Conservation (phyloP, 2,888 invertebrate genomes). For the Neoaliturus tenellus region DNA sequence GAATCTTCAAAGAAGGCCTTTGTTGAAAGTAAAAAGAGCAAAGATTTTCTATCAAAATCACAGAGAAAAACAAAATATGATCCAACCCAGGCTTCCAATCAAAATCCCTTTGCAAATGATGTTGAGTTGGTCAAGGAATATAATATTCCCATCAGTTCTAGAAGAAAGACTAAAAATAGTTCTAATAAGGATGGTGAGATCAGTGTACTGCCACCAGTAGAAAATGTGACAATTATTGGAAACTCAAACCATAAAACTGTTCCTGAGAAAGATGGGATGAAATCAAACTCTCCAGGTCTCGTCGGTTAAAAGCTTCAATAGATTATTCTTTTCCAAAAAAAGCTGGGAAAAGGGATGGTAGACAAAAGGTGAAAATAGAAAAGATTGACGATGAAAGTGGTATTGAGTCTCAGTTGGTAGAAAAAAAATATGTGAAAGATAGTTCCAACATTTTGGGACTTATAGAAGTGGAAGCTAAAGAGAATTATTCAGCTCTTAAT, state of each 20-base stretch:
- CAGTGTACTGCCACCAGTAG: not conserved
- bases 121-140: not conserved
- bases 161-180: not conserved
- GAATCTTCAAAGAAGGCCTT: not conserved
- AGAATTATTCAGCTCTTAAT: not conserved
- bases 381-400: not conserved
- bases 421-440: not conserved
- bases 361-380: not conserved
- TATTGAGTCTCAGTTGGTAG: not conserved
- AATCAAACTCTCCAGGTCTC: not conserved
- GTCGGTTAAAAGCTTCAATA: not conserved
- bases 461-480: not conserved
- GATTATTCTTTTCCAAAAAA: not conserved
- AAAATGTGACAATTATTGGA: not conserved
- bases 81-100: not conserved
- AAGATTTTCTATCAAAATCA: not conserved
- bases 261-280: not conserved
- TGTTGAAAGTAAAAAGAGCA: not conserved
- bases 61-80: not conserved
- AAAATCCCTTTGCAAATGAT: not conserved
- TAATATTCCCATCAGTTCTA: not conserved
- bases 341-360: not conserved
- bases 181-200: not conserved
- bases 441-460: no score
- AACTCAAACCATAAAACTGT: not conserved